phyloP scores from a whole-genome alignment of 2,888 invertebrate species.

The Lithophane socia region DNA sequence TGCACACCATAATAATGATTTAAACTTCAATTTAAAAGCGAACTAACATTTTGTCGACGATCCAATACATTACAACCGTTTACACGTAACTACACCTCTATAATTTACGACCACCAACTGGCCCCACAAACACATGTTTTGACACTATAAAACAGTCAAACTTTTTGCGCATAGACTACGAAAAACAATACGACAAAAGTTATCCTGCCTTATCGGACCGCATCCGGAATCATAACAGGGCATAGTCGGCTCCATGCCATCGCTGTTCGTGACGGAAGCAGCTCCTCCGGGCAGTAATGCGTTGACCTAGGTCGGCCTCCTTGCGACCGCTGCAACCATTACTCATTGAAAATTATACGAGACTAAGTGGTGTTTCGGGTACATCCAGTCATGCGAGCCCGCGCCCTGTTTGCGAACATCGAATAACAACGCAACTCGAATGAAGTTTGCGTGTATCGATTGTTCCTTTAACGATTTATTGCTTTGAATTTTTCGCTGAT shows the following conservation, averaged over 20 bases:
- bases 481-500: conserved; percentile 73
- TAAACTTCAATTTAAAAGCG: neutral
- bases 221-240: conserved; percentile 67
- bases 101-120: conserved; percentile 38
- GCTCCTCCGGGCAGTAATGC: conserved; percentile 80
- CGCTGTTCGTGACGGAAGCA: conserved; percentile 75
- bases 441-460: conserved; percentile 74
- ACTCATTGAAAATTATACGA: conserved; percentile 89
- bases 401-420: conserved; percentile 67
- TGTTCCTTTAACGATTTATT: conserved; percentile 75
- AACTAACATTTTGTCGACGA: neutral
- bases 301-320: conserved; percentile 86
- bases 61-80: conserved; percentile 17
- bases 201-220: conserved; percentile 55
- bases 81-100: conserved; percentile 11
- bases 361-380: conserved; percentile 88
- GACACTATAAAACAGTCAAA: conserved; percentile 57
- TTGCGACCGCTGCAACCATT: conserved; percentile 78
- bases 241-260: conserved; percentile 67
- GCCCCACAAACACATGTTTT: conserved; percentile 51
- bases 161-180: conserved; percentile 49
- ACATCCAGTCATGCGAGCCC: conserved; percentile 79
- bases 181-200: conserved; percentile 47
- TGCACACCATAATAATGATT: neutral
- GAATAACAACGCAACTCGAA: conserved; percentile 70